A percentile compares a stretch with the other conserved stretches of the same genome.
Conservation (phyloP, 2,888 invertebrate genomes). For the Metalampra italica region DNA sequence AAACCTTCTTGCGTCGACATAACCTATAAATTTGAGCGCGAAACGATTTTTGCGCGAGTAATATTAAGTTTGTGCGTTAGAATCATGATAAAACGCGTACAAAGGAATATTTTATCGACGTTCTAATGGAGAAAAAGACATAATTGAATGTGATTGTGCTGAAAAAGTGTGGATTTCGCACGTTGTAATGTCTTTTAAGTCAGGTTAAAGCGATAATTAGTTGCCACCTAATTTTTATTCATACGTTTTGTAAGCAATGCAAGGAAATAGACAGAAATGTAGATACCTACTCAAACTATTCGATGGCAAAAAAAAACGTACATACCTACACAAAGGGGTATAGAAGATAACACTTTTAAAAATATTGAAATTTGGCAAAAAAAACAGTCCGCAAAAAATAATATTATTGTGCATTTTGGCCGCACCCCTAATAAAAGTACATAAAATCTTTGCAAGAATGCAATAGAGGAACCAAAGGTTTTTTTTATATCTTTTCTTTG, state of each 20-base stretch:
- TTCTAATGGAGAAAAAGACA: conserved; percentile 39
- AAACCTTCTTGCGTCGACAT: conserved; percentile 9
- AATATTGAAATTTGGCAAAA: no score
- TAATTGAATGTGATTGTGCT: conserved; percentile 44
- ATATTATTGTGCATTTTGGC: no score
- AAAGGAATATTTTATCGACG: conserved; percentile 42
- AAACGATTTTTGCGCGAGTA: neutral
- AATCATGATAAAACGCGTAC: conserved; percentile 50
- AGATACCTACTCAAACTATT: no score
- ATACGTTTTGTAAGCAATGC: neutral
- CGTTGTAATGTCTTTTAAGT: conserved; percentile 25
- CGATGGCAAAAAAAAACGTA: no score
- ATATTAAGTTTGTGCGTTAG: conserved; percentile 22
- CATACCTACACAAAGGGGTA: no score
- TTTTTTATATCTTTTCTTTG: no score
- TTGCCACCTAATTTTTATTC: conserved; percentile 20
- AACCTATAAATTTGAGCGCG: conserved; percentile 5
- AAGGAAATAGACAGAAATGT: no score
- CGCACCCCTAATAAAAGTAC: no score
- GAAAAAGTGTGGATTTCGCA: conserved; percentile 38
- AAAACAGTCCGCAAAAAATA: no score
- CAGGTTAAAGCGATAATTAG: conserved; percentile 20
- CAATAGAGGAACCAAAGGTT: no score
- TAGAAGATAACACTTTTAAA: no score
- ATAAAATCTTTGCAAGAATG: no score